phyloP scores from a whole-genome alignment of 2,797 vertebrate genomes.

The Sebastes cheni region DNA sequence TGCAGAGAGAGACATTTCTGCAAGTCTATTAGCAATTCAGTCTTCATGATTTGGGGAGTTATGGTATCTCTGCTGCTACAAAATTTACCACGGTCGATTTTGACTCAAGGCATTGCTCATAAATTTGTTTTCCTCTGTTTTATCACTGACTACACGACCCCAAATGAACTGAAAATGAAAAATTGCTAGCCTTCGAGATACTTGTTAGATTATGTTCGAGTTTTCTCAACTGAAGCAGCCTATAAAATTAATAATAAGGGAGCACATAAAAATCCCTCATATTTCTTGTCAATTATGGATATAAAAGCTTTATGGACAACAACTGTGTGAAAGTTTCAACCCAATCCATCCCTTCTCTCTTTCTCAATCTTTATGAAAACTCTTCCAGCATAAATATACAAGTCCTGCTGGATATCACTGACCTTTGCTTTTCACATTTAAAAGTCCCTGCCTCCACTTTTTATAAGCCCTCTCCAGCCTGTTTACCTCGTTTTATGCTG shows the following conservation, averaged over 20 bases:
- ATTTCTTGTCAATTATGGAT: constrained; percentile 29
- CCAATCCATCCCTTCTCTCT: not conserved
- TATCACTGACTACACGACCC: constrained; percentile 12
- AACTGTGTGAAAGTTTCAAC: constrained; percentile 17
- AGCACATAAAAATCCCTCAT: constrained; percentile 29
- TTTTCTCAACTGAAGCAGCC: constrained; percentile 18
- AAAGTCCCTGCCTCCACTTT: not conserved
- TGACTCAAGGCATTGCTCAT: constrained; percentile 16
- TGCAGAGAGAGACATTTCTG: not conserved
- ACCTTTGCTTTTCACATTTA: constrained; percentile 16
- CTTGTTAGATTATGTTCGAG: constrained; percentile 31
- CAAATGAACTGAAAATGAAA: constrained; percentile 42
- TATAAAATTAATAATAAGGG: constrained; percentile 29
- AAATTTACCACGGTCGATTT: constrained; percentile 11
- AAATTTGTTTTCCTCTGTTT: constrained; percentile 1
- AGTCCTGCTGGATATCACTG: constrained; percentile 13
- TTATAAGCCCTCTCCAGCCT: not conserved
- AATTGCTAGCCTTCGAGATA: constrained; percentile 24
- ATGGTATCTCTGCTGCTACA: constrained; percentile 14
- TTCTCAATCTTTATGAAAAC: constrained; percentile 2
- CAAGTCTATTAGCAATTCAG: not conserved
- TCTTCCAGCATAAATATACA: not conserved
- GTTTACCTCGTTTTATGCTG: constrained; percentile 20
- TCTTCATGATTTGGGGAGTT: not conserved
- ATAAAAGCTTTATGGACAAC: constrained; percentile 36